phyloP scores from a whole-genome alignment of 2,113 vertebrate genomes.

The Podarcis muralis region DNA sequence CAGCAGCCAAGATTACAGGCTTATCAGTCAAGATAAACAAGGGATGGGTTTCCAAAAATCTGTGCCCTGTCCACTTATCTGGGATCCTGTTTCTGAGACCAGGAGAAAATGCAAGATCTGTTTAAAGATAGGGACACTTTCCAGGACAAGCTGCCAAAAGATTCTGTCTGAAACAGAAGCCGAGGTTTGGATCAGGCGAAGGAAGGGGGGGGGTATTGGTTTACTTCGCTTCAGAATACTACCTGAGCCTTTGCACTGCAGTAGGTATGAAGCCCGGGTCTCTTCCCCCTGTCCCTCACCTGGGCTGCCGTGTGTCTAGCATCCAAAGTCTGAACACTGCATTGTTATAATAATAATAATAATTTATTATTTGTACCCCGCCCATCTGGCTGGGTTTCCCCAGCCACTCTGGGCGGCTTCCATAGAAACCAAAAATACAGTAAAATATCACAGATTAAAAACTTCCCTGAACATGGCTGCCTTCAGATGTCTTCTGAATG shows the following conservation, averaged over 20 bases:
- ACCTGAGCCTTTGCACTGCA: slow-evolving; percentile 10
- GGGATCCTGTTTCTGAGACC: slow-evolving; percentile 54
- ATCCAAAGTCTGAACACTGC: no score
- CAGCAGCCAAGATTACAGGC: slow-evolving; percentile 57
- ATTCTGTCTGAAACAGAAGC: slow-evolving; percentile 28
- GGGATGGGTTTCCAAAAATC: slow-evolving; percentile 49
- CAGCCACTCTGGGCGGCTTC: no score
- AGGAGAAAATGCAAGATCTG: slow-evolving; percentile 55
- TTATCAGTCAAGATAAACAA: slow-evolving; percentile 72
- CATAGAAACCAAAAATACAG: no score
- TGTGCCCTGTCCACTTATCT: slow-evolving; percentile 53
- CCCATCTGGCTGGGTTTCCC: no score
- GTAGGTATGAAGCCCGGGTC: no score
- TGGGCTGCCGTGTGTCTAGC: no score
- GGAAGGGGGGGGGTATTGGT: not conserved
- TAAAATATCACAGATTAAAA: no score
- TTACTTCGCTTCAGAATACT: slow-evolving; percentile 48
- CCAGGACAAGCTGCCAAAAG: slow-evolving; percentile 29
- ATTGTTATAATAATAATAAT: no score
- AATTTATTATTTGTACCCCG: no score
- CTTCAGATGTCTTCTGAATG: no score
- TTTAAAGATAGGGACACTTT: slow-evolving; percentile 42
- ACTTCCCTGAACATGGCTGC: no score
- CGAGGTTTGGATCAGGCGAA: slow-evolving; percentile 63
- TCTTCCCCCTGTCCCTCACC: no score